Evolutionary conservation across 1,140 invertebrate genomes (phyloP), one percentile per base, ranked within the genome.

Genomic region (Sitobion miscanthi): DNA sequence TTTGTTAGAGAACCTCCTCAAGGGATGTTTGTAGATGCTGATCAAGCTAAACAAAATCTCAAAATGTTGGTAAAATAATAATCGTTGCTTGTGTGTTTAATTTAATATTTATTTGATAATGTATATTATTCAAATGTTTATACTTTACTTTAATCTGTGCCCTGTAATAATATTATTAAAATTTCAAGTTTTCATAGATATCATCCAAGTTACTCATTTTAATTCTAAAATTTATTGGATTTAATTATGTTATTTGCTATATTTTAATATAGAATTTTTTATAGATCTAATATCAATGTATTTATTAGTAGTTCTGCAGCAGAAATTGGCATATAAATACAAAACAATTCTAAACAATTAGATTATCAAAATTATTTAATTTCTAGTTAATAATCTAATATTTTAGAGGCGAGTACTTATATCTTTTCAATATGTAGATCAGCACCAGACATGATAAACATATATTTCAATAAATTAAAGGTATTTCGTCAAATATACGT

Each of bases 1-100:
- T 96, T 99, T 94, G 97, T 98, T 95, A 98, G 98, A 95, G 98
- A 99, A 95, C 98, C 99, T 90, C 98, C 98, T 93, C 97, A 97
- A 94, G 99, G 98, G 94, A 98, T 99, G 38, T 97, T 96, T 86
- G 97, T 99, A 62, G 97, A 99, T 96, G 96, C 96, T 94, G 97
- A 98, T 94, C 95, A 96, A 90, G 96, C 96, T 93, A 96, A 96
- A 88, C 96, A 97, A 95, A 97, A 97, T 95, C 95, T 97, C 94
- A 96, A 96, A 90, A 96, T 96, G 95, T 95, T 94, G 95, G 95
- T 95, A 83, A 88, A 94, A 94, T 90, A 85, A 42, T 69, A 69
- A 69, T 69, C 57, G 9, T 21, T n/a, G 30, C 30, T 69, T 3
- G 11, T 69, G 11, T n/a, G 30, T 69, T 42, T 69, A 30, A 14